Evolutionary conservation across 2,113 vertebrate genomes (phyloP), one percentile per base, ranked within the genome.

Genomic region (Narcine bancroftii): DNA sequence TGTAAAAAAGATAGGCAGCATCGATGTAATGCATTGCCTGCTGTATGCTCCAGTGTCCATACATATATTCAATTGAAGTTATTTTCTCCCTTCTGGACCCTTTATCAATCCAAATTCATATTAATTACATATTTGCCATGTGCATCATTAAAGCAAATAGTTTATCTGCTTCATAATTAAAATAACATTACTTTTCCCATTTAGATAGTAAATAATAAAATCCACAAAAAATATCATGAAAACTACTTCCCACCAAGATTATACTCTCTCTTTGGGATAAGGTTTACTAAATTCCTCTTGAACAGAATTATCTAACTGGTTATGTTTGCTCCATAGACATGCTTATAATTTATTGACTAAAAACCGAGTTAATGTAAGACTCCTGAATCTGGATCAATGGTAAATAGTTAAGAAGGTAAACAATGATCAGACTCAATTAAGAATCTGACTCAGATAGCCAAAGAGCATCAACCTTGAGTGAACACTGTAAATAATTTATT

Each of bases 341-440:
- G 15, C 36, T 47, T 26, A 81, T 50, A 50, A 81, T 81, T 81
- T 81, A 81, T 81, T 50, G 45, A 53, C 24, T 29, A 50, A 0
- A 81, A 81, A 10, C 77, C 9, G 11, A 29, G 45, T 11, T 29
- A 50, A 53, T 50, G 47, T 33, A 81, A 81, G 24, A 81, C 53
- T 81, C 9, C 24, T 47, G 24, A 81, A 7, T 81, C 47, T 10
- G 47, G 45, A 81, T 81, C 47, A 50, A 81, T 81, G 53, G 47
- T 81, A 81, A 81, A 81, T 81, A 29, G 77, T 81, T 81, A 50
- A 81, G 47, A 53, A 81, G 26, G 47, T 53, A 81, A 81, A 81
- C 77, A 81, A 7, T 81, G 47, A 81, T 81, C 47, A 81, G 45
- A 47, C 77, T 29, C 77, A 47, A 81, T 81, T 81, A 81, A 81